Base-by-base conservation (phyloP, 2,888 invertebrate genomes). In the Sphinx pinastri region DNA sequence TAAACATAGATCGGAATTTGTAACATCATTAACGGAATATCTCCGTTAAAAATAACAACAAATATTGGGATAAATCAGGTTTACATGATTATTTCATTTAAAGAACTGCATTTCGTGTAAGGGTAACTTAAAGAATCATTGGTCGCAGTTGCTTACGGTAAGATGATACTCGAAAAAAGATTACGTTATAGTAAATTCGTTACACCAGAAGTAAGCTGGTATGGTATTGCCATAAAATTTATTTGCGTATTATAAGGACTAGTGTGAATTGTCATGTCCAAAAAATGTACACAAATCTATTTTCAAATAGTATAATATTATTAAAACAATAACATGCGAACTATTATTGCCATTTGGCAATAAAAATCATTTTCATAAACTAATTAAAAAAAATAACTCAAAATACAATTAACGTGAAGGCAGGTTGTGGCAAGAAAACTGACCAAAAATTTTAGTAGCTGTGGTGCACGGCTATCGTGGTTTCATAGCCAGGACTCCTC, bases 1-100 rank as follows among this genome's bases (percentile, higher is more conserved):
- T 80, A 73, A 81, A 86, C 83, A 84, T 85, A 88, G 85, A 87
- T 88, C 86, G 75, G 85, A 87, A 88, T 85, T 85, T 84, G 85
- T 38, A 60, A 60, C 16, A 47, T 63, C 19, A 25, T 58, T 7
- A 58, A 38, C 38, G 14, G 38, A 31, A 58, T 57, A 31, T 58
- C 14, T 11, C 14, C 14, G 25, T 58, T 58, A 58, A 49, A 25
- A 63, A 13, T 59, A 19, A 10, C 4, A 13, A 25, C 11, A 57
- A 57, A 13, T 12, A 57, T 25, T 13, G 0, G 13, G 13, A 25
- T 25, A 63, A 49, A 19, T 19, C 10, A 63, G 55, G 55, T 16
- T 19, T 49, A 49, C 7, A 49, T 8, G 49, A 49, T 7, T 47
- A 19, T 11, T 19, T 47, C 6, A 16, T 47, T 60, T 60, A 19